Conservation (phyloP, 2,797 vertebrate species). For the Echiichthys vipera region DNA sequence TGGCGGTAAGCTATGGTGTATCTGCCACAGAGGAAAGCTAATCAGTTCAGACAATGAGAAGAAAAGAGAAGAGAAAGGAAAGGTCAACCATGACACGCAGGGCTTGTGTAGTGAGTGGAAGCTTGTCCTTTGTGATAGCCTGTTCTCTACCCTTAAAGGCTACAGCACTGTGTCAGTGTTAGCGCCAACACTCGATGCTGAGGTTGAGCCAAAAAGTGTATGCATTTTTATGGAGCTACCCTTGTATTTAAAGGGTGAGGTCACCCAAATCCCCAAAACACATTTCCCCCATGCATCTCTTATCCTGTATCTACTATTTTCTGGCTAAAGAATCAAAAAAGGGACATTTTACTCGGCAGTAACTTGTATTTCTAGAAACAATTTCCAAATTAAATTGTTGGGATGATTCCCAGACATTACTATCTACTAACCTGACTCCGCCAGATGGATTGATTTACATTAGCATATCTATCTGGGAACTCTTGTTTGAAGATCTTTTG, state of each 20-base stretch:
- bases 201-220: slow-evolving; percentile 2
- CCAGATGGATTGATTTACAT: too few species aligned
- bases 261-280: neutral
- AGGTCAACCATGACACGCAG: slow-evolving; percentile 72
- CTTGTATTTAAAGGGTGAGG: neutral
- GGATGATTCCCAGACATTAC: neutral
- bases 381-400: neutral
- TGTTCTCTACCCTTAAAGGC: slow-evolving; percentile 57
- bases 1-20: slow-evolving; percentile 47
- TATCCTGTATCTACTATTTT: neutral
- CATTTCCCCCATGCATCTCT: neutral
- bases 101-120: slow-evolving; percentile 51
- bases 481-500: too few species aligned
- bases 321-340: neutral
- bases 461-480: too few species aligned
- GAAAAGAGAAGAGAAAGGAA: slow-evolving; percentile 66
- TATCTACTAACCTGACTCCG: too few species aligned
- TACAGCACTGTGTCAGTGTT: slow-evolving; percentile 38
- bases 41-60: slow-evolving; percentile 72
- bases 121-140: slow-evolving; percentile 61
- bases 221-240: slow-evolving; percentile 1
- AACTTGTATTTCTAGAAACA: neutral
- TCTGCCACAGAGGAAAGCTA: slow-evolving; percentile 58
- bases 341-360: neutral
- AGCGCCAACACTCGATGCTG: slow-evolving; percentile 3